phyloP scores from a whole-genome alignment of 2,888 invertebrate genomes.

The Cheilosia grossa region DNA sequence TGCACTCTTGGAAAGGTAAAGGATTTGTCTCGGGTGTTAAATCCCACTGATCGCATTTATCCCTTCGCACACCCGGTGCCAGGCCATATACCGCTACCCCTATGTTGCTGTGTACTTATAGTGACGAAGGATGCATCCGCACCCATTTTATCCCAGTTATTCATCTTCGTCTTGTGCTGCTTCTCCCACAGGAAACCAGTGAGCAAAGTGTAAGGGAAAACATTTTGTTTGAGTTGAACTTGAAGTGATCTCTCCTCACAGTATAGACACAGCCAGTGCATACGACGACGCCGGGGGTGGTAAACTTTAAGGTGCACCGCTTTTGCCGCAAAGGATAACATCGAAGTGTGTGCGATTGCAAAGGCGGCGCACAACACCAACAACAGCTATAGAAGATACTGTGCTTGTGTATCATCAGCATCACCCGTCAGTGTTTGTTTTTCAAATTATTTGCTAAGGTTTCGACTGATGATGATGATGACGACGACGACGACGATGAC shows the following conservation, averaged over 20 bases:
- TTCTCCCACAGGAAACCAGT: slow-evolving; percentile 48
- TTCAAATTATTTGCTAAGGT: slow-evolving; percentile 75
- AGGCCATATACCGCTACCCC: slow-evolving; percentile 53
- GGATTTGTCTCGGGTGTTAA: slow-evolving; percentile 69
- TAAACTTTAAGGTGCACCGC: slow-evolving; percentile 74
- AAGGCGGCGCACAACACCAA: slow-evolving; percentile 49
- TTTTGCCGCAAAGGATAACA: slow-evolving; percentile 72
- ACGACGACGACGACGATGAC: slow-evolving; percentile 50
- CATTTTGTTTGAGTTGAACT: slow-evolving; percentile 75
- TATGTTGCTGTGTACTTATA: slow-evolving; percentile 44
- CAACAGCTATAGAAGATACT: not conserved
- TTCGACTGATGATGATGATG: slow-evolving; percentile 66
- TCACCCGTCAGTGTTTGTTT: slow-evolving; percentile 72
- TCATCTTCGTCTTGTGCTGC: slow-evolving; percentile 49
- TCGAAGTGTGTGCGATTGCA: slow-evolving; percentile 71
- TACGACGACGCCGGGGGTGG: slow-evolving; percentile 3
- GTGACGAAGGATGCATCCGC: slow-evolving; percentile 50
- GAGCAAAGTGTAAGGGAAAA: slow-evolving; percentile 68
- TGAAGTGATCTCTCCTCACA: slow-evolving; percentile 72
- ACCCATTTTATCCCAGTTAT: slow-evolving; percentile 50
- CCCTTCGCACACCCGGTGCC: slow-evolving; percentile 29
- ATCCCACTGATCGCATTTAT: slow-evolving; percentile 74
- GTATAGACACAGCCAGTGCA: slow-evolving; percentile 5
- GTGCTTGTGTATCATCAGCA: slow-evolving; percentile 44
- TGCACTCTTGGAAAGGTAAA: slow-evolving; percentile 36